Percentiles rank a stretch among this genome's conserved stretches.
These are phyloP conservation scores for Pheosia gnoma DNA, from an alignment of 2,888 invertebrate genomes.

Conservation along the genomic window DNA sequence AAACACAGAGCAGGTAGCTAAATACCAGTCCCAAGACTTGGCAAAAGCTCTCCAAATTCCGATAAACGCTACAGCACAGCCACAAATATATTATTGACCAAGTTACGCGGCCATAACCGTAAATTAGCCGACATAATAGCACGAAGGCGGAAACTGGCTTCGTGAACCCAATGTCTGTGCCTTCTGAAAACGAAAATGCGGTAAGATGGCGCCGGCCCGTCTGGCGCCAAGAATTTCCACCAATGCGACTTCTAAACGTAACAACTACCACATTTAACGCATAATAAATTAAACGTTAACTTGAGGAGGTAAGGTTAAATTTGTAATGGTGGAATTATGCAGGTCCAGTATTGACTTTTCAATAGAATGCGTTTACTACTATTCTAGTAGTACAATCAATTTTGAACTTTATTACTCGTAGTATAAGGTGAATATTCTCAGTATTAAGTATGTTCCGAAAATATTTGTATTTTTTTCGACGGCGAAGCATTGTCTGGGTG, in stretches of 20 bases:
- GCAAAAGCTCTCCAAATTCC: conserved; percentile 31
- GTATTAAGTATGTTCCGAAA: not conserved
- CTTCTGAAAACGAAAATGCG: conserved; percentile 57
- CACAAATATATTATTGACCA: conserved; percentile 51
- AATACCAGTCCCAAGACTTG: not conserved
- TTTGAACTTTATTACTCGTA: not conserved
- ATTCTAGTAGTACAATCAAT: not conserved
- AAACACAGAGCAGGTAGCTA: no score
- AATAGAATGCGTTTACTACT: conserved; percentile 41
- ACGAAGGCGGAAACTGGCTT: conserved; percentile 66
- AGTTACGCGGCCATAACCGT: conserved; percentile 63
- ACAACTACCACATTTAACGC: conserved; percentile 16
- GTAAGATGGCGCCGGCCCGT: conserved; percentile 69
- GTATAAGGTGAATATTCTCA: not conserved
- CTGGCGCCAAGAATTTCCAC: conserved; percentile 66
- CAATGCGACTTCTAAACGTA: conserved; percentile 44
- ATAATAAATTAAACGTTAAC: conserved; percentile 7
- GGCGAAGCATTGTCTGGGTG: conserved; percentile 56
- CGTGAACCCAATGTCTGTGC: conserved; percentile 57
- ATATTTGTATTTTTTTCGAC: conserved; percentile 39
- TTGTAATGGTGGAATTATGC: conserved; percentile 22
- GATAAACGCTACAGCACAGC: conserved; percentile 38
- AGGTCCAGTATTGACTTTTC: conserved; percentile 54
- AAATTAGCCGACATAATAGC: conserved; percentile 72
- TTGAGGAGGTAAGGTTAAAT: accelerated